Conservation (phyloP, 1,140 invertebrate species). For the Euschistus heros region DNA sequence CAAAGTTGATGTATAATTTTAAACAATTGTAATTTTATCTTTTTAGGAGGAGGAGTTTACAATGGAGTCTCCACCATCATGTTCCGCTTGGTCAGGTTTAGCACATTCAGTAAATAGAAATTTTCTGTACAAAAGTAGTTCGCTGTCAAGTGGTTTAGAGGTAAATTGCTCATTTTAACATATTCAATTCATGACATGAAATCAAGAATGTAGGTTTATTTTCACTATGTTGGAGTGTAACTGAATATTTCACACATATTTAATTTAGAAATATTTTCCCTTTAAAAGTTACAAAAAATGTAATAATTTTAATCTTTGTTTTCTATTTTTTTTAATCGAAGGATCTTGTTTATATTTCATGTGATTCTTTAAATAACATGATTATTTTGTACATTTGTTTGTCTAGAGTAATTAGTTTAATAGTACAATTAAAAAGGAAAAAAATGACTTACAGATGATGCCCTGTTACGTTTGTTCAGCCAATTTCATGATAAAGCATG, state of each 20-base stretch:
- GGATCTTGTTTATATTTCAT: no score
- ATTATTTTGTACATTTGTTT: no score
- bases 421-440: no score
- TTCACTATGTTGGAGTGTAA: slow-evolving; percentile 10
- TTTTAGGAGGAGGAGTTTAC: slow-evolving; percentile 23
- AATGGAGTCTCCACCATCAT: slow-evolving; percentile 45
- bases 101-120: slow-evolving; percentile 49
- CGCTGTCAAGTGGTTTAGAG: slow-evolving; percentile 49
- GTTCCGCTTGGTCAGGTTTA: slow-evolving; percentile 34
- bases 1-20: no score
- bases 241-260: not conserved
- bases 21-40: not conserved
- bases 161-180: slow-evolving; percentile 32
- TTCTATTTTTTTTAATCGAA: no score
- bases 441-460: not conserved
- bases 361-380: no score
- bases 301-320: no score
- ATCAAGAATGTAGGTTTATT: slow-evolving; percentile 11
- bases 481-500: not conserved
- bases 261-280: not conserved
- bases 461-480: not conserved
- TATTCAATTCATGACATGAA: no score
- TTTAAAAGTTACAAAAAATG: not conserved
- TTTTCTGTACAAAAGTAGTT: slow-evolving; percentile 48
- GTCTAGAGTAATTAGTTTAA: no score